Evolutionary conservation across 2,888 invertebrate species (phyloP).

Genomic region (Drosophila mulleri): DNA sequence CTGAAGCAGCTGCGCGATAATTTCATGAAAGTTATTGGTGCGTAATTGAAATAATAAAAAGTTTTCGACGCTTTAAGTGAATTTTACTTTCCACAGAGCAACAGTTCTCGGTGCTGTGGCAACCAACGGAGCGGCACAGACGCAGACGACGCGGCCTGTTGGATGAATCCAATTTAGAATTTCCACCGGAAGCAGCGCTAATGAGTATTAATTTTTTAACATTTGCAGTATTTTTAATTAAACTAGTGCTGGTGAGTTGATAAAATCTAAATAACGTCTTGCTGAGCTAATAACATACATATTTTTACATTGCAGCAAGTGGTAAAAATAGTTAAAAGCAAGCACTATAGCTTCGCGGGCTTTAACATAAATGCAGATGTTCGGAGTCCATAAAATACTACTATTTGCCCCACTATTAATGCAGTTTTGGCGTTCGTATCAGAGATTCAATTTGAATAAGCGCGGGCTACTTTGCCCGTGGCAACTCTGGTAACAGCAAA

Average conservation of each 20-base stretch:
- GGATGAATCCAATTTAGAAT: constrained; percentile 88
- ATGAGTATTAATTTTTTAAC: constrained; percentile 94
- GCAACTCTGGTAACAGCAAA: constrained; percentile 11
- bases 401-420: not conserved
- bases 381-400: constrained; percentile 50
- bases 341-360: constrained; percentile 84
- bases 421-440: not conserved
- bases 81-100: constrained; percentile 82
- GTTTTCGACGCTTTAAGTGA: not conserved
- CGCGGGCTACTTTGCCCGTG: not conserved
- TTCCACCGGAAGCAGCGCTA: constrained; percentile 93
- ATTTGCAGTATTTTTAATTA: constrained; percentile 93
- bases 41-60: constrained; percentile 70
- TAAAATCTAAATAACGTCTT: not conserved
- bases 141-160: constrained; percentile 79
- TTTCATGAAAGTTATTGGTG: constrained; percentile 89
- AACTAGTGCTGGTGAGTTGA: constrained; percentile 90
- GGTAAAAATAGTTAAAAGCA: constrained; percentile 88
- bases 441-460: constrained; percentile 13
- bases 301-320: constrained; percentile 87
- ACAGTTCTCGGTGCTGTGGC: constrained; percentile 86
- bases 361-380: constrained; percentile 70
- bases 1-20: constrained; percentile 84
- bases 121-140: constrained; percentile 74
- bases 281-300: not conserved